Evolutionary conservation across 2,888 invertebrate species (phyloP).

Genomic region (Marronus borbonicus): DNA sequence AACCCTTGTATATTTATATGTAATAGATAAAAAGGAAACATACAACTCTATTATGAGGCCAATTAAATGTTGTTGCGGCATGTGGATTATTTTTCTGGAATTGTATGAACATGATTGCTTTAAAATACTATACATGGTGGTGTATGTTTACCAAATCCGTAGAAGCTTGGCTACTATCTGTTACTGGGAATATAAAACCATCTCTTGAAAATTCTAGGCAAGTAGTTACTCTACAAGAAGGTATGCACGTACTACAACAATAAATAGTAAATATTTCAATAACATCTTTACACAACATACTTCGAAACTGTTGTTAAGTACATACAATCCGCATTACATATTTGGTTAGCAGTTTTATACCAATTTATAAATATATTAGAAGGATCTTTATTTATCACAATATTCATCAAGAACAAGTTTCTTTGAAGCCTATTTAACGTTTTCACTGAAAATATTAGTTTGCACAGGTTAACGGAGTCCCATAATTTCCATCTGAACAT

Average conservation of each 20-base stretch:
- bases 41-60: conserved; percentile 36
- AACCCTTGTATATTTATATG: neutral
- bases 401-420: neutral
- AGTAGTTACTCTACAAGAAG: neutral
- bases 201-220: conserved; percentile 1
- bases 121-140: neutral
- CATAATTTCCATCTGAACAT: too few species aligned
- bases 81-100: conserved; percentile 30
- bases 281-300: neutral
- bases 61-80: conserved; percentile 29
- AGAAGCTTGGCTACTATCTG: neutral
- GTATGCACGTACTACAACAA: neutral
- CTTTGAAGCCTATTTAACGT: neutral
- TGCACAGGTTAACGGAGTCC: neutral
- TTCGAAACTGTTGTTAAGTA: conserved; percentile 27
- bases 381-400: neutral
- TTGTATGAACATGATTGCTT: neutral
- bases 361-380: conserved; percentile 18
- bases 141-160: conserved; percentile 8
- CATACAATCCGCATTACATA: conserved; percentile 23
- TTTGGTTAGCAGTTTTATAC: conserved; percentile 24
- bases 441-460: neutral
- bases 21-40: conserved; percentile 4
- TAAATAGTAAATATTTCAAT: neutral
- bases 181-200: conserved; percentile 3